A percentile compares a stretch with the other conserved stretches of the same genome.
Evolutionary conservation across 1,140 invertebrate genomes (phyloP).

Genomic region (Colletes gigas): DNA sequence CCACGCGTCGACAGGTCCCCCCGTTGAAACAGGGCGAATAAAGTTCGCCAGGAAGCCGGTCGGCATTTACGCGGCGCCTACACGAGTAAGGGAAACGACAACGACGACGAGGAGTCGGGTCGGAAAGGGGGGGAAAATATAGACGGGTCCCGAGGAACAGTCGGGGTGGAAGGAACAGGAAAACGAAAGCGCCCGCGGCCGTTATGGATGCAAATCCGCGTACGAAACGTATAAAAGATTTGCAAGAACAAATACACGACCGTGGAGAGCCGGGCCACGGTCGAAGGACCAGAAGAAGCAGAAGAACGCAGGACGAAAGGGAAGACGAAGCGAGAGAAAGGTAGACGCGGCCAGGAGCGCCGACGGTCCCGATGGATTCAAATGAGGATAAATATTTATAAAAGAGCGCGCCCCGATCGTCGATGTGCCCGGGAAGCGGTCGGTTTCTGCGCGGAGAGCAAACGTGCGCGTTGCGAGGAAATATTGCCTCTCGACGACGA

Average conservation of each 20-base stretch:
- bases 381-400: constrained; percentile 80
- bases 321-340: constrained; percentile 1
- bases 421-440: constrained; percentile 10
- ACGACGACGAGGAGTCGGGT: not conserved
- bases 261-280: constrained; percentile 32
- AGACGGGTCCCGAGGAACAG: not conserved
- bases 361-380: constrained; percentile 70
- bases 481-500: constrained; percentile 55
- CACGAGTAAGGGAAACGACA: not conserved
- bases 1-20: not conserved
- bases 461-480: constrained; percentile 57
- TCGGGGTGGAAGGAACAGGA: not conserved
- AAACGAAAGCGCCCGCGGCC: constrained; percentile 45
- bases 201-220: constrained; percentile 76
- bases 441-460: constrained; percentile 20
- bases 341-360: not conserved
- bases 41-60: not conserved
- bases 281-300: not conserved
- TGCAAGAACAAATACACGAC: constrained; percentile 75
- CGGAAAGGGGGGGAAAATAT: constrained; percentile 11
- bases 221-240: constrained; percentile 76
- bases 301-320: not conserved
- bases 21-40: not conserved
- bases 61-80: not conserved
- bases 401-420: constrained; percentile 68